Percentiles rank a stretch among this genome's conserved stretches.
Evolutionary conservation across 2,113 vertebrate species (phyloP).

Genomic region (Microtus montanus): DNA sequence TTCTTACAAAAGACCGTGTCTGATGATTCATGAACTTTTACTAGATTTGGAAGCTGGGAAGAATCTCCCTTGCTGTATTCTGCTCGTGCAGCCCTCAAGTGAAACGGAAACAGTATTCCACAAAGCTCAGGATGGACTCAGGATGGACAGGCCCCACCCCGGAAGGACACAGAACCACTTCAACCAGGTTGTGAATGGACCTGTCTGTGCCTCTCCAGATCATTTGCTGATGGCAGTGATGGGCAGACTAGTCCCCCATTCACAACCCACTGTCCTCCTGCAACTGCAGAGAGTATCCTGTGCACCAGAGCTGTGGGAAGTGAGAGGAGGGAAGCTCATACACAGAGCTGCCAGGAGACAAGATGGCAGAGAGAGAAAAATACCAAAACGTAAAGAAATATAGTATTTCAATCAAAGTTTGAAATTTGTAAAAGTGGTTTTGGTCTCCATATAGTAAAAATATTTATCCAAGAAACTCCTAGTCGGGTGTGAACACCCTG

Average conservation of each 20-base stretch:
- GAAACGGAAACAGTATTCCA: constrained; percentile 11
- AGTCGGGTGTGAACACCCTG: constrained; percentile 90
- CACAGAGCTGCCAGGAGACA: constrained; percentile 82
- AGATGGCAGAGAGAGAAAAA: constrained; percentile 73
- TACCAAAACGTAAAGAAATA: constrained; percentile 82
- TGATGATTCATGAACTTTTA: constrained; percentile 12
- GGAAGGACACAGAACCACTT: constrained; percentile 53
- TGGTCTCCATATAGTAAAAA: constrained; percentile 89
- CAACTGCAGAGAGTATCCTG: constrained; percentile 49
- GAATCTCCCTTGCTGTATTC: constrained; percentile 54
- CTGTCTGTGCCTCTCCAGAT: constrained; percentile 42
- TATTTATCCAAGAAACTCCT: constrained; percentile 90
- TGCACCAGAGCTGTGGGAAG: constrained; percentile 74
- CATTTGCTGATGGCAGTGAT: constrained; percentile 31
- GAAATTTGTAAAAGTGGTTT: constrained; percentile 90
- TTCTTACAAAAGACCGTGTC: neutral
- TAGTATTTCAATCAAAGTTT: constrained; percentile 89
- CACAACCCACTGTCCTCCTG: constrained; percentile 46
- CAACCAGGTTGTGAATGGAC: constrained; percentile 14
- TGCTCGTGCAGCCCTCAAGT: neutral
- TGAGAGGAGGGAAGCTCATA: constrained; percentile 76
- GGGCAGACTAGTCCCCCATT: constrained; percentile 57
- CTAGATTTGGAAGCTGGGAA: neutral
- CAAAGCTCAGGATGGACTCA: neutral
- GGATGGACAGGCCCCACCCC: neutral